phyloP scores from a whole-genome alignment of 2,888 invertebrate species.

The Drosophila yooni region DNA sequence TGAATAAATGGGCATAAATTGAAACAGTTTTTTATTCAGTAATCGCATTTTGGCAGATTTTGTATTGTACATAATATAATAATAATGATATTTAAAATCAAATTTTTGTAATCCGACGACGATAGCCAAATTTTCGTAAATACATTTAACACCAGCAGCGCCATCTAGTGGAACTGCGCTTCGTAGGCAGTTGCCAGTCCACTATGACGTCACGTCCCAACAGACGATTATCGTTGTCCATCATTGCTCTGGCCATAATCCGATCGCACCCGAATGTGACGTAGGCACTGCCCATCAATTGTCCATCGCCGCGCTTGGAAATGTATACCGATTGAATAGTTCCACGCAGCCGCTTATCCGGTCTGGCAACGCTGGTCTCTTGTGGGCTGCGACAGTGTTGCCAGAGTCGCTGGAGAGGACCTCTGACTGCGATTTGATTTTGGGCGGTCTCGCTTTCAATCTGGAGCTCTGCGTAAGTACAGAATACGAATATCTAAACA shows the following conservation, averaged over 20 bases:
- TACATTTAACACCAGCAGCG: conserved; percentile 50
- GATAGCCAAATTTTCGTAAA: background rate
- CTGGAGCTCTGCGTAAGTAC: conserved; percentile 50
- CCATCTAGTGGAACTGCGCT: conserved; percentile 29
- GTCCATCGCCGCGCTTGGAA: conserved; percentile 39
- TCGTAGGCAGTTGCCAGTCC: conserved; percentile 49
- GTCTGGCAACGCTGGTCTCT: background rate
- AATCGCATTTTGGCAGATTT: background rate
- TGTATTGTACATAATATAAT: background rate
- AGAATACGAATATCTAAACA: conserved; percentile 44
- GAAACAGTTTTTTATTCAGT: background rate
- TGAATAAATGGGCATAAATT: background rate
- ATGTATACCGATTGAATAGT: conserved; percentile 53
- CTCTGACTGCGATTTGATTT: background rate
- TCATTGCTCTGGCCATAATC: conserved; percentile 31
- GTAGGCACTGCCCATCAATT: conserved; percentile 56
- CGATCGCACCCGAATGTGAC: conserved; percentile 48
- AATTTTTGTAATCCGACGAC: background rate
- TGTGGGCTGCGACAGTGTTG: conserved; percentile 28
- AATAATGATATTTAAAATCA: background rate
- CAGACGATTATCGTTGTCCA: conserved; percentile 27
- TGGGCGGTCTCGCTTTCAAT: background rate
- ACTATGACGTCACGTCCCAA: conserved; percentile 40
- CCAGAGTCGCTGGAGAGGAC: conserved; percentile 43
- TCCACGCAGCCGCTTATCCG: conserved; percentile 37